Evolutionary conservation across 2,797 vertebrate genomes (phyloP).

Genomic region (Thunnus albacares): DNA sequence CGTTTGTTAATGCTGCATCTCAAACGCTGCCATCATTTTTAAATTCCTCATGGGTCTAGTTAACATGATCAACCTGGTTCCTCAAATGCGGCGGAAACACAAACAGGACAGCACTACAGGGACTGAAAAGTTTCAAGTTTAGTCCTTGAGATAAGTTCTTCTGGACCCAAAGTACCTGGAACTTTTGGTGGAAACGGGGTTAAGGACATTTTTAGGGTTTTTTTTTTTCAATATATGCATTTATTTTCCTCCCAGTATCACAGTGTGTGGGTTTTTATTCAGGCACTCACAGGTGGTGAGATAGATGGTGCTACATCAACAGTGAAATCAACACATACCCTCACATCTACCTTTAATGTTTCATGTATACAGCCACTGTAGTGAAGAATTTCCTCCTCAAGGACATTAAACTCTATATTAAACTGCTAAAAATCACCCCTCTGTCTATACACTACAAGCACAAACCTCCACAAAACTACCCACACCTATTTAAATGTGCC

Average conservation of each 20-base stretch:
- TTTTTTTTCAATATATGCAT: neutral
- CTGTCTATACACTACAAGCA: constrained; percentile 17
- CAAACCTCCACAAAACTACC: constrained; percentile 35
- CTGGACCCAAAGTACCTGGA: too few species aligned
- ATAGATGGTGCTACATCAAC: neutral
- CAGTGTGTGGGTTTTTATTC: neutral
- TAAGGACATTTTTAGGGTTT: too few species aligned
- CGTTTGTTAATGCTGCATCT: too few species aligned
- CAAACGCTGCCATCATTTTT: too few species aligned
- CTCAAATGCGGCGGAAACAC: too few species aligned
- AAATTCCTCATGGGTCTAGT: too few species aligned
- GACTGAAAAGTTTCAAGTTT: too few species aligned
- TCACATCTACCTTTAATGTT: neutral
- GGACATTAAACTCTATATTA: constrained; percentile 5
- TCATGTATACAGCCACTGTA: neutral
- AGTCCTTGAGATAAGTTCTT: too few species aligned
- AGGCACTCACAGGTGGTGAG: neutral
- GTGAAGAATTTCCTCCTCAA: constrained; percentile 5
- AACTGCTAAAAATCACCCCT: constrained; percentile 35
- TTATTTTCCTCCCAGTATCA: neutral
- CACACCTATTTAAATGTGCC: constrained; percentile 48
- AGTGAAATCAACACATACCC: neutral
- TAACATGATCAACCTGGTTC: too few species aligned
- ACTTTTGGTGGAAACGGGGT: too few species aligned
- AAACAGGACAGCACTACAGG: too few species aligned